Conservation (phyloP, 2,797 vertebrate genomes). For the Vipera latastei region DNA sequence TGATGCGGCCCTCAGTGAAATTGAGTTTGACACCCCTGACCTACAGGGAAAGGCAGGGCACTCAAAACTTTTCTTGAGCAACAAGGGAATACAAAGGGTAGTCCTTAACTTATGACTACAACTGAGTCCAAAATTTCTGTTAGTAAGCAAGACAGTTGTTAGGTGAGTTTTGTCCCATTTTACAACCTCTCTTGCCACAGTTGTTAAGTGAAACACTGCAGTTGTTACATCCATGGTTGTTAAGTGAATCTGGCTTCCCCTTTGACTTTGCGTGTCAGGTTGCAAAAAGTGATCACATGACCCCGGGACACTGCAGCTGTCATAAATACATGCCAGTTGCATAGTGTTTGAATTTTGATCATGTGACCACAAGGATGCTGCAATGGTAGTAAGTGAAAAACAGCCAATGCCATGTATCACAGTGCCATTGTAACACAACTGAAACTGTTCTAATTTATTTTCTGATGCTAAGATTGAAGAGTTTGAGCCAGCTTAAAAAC, state of each 20-base stretch:
- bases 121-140: neutral
- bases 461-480: neutral
- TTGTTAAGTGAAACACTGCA: neutral
- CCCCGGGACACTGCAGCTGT: neutral
- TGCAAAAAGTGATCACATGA: neutral
- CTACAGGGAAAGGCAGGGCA: neutral
- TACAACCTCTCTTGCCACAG: neutral
- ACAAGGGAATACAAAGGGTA: neutral
- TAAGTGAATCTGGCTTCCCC: neutral
- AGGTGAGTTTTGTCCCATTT: neutral
- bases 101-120: neutral
- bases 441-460: slow-evolving; percentile 8
- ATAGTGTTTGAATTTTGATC: neutral
- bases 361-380: neutral
- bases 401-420: too few relatives aligned
- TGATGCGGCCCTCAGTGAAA: too few relatives aligned
- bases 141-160: neutral
- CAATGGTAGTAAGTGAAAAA: neutral
- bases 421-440: neutral
- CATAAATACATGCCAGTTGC: neutral
- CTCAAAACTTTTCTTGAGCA: neutral
- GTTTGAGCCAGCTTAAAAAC: neutral
- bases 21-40: too few relatives aligned
- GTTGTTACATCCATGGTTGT: neutral
- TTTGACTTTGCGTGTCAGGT: neutral